Conservation (phyloP, 2,888 invertebrate species). For the Apotomis betuletana region DNA sequence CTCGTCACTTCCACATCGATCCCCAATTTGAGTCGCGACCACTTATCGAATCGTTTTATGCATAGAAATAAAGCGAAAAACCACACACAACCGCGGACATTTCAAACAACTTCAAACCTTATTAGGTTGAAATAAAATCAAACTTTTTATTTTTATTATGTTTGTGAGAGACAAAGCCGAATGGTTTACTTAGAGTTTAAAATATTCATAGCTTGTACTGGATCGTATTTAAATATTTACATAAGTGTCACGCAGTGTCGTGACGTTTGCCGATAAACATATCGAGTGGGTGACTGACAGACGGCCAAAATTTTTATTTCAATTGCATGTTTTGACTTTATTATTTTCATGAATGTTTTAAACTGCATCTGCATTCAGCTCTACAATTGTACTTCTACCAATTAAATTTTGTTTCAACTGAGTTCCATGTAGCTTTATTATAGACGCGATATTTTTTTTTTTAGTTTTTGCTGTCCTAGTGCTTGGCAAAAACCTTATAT, state of each 20-base stretch:
- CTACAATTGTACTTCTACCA: too few relatives aligned
- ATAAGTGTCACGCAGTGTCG: conserved; percentile 82
- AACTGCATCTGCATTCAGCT: too few relatives aligned
- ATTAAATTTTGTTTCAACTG: too few relatives aligned
- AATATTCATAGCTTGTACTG: conserved; percentile 85
- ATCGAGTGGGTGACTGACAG: conserved; percentile 71
- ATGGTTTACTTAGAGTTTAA: conserved; percentile 83
- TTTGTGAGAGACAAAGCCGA: conserved; percentile 71
- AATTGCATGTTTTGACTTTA: conserved; percentile 1
- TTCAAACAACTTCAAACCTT: conserved; percentile 63
- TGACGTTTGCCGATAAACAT: conserved; percentile 82
- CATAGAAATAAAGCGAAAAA: conserved; percentile 72
- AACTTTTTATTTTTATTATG: conserved; percentile 63
- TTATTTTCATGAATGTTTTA: background rate
- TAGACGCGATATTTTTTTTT: too few relatives aligned
- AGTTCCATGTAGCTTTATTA: too few relatives aligned
- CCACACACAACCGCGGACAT: conserved; percentile 54
- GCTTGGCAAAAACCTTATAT: too few relatives aligned
- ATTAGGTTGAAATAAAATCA: conserved; percentile 59
- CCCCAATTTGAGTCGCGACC: conserved; percentile 72
- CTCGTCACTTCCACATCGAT: conserved; percentile 81
- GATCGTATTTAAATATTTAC: conserved; percentile 85
- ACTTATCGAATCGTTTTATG: conserved; percentile 81
- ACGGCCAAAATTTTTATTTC: conserved; percentile 43
- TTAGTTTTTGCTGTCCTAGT: too few relatives aligned